Base-by-base conservation (phyloP, 2,888 invertebrate species). In the Platycnemis pennipes region DNA sequence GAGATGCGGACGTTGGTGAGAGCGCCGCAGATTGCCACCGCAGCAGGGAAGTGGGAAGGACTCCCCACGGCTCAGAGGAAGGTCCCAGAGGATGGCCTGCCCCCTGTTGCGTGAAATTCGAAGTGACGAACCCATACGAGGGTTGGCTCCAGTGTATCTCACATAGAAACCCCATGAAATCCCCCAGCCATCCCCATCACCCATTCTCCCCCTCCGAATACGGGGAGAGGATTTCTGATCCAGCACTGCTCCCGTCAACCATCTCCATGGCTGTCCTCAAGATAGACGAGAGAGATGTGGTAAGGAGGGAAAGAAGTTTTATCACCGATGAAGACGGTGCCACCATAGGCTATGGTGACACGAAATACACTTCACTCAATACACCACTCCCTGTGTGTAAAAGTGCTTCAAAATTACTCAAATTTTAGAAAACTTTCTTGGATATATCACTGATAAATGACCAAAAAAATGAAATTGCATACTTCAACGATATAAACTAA, bases 81-180 rank as follows among this genome's bases (percentile, higher is more conserved):
- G 87, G 45, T 87, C 46, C 11, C 45, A 45, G 87, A 13, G 87
- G 87, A 45, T 46, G 44, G 46, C 45, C 87, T 87, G 87, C 45
- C 87, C 87, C n/a, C 46, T 87, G 87, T 44, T 45, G 87, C 87
- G 87, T 87, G 87, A 87, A 87, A 87, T 87, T 26, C 87, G 87
- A 87, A 87, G 87, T n/a, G 87, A 87, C 87, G 87, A 87, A 44
- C 87, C 26, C 87, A 87, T 87, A 31, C 42, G 44, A 22, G 45
- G 87, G 87, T 86, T 42, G 22, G 42, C 86, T 44, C 37, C 86
- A 19, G 22, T 4, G 31, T 22, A 45, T 11, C 87, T 45, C 44
- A 26, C 26, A 16, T 37, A 37, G 77, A 11, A 45, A 87, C 86
- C 44, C 44, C 42, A 19, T n/a, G 22, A 11, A 5, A n/a, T 5